phyloP scores from a whole-genome alignment of 2,888 invertebrate genomes.

The Deilephila porcellus region DNA sequence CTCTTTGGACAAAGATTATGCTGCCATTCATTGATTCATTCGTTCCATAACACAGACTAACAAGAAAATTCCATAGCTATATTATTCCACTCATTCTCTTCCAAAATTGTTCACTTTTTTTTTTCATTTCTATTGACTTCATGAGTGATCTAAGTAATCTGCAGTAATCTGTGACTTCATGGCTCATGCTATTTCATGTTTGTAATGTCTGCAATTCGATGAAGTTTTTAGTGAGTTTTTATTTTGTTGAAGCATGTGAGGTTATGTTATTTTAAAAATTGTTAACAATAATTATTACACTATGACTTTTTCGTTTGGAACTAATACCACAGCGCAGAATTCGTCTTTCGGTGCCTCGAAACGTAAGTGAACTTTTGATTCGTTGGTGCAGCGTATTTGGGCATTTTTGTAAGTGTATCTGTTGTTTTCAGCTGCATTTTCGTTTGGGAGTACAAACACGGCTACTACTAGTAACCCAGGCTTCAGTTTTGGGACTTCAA shows the following conservation, averaged over 20 bases:
- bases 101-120: too few relatives aligned
- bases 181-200: too few relatives aligned
- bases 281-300: conserved; percentile 22
- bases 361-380: conserved; percentile 71
- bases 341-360: conserved; percentile 82
- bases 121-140: too few relatives aligned
- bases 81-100: too few relatives aligned
- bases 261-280: not conserved
- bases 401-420: not conserved
- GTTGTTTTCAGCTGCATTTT: conserved; percentile 70
- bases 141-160: too few relatives aligned
- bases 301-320: conserved; percentile 78
- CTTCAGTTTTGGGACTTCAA: conserved; percentile 75
- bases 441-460: conserved; percentile 81
- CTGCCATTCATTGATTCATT: too few relatives aligned
- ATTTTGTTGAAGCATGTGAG: not conserved
- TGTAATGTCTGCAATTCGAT: too few relatives aligned
- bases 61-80: too few relatives aligned
- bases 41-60: too few relatives aligned
- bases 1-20: too few relatives aligned
- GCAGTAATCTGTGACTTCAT: too few relatives aligned
- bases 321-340: conserved; percentile 64
- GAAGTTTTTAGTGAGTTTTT: not conserved
- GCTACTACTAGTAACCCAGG: conserved; percentile 80
- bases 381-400: not conserved